Conservation (phyloP, 2,888 invertebrate genomes). For the Pristionchus arcanus region DNA sequence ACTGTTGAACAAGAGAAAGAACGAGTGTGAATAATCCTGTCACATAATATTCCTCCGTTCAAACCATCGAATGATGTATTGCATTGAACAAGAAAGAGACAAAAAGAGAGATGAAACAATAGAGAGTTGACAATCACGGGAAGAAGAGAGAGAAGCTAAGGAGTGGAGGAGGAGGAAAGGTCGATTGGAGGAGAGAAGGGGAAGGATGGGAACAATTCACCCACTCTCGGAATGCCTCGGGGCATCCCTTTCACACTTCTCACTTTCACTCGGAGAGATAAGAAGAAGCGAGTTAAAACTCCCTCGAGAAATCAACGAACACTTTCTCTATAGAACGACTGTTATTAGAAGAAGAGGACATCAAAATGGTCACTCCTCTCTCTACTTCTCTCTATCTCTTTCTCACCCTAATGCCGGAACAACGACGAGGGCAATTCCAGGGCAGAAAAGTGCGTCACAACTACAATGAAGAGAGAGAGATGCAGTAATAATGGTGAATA, state of each 20-base stretch:
- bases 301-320: constrained; percentile 37
- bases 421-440: constrained; percentile 58
- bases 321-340: neutral
- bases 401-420: constrained; percentile 54
- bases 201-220: neutral
- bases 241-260: constrained; percentile 23
- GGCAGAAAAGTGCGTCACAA: constrained; percentile 49
- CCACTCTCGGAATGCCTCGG: neutral
- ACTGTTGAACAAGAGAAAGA: neutral
- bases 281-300: constrained; percentile 28
- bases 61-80: neutral
- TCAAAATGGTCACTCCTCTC: neutral
- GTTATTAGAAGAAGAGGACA: neutral
- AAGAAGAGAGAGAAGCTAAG: constrained; percentile 38
- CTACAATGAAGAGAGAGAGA: constrained; percentile 57
- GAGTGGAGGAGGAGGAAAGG: constrained; percentile 53
- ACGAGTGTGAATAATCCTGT: neutral
- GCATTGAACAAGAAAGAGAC: constrained; percentile 10
- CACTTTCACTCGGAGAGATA: constrained; percentile 1
- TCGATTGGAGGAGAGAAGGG: constrained; percentile 11
- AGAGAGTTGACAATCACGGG: constrained; percentile 33
- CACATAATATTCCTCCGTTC: neutral
- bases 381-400: neutral
- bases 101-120: constrained; percentile 11
- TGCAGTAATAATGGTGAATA: constrained; percentile 33